A percentile compares a stretch with the other conserved stretches of the same genome.
These are phyloP conservation scores for Falcaria lacertinaria DNA, from an alignment of 2,888 invertebrate species.

Conservation along the genomic window DNA sequence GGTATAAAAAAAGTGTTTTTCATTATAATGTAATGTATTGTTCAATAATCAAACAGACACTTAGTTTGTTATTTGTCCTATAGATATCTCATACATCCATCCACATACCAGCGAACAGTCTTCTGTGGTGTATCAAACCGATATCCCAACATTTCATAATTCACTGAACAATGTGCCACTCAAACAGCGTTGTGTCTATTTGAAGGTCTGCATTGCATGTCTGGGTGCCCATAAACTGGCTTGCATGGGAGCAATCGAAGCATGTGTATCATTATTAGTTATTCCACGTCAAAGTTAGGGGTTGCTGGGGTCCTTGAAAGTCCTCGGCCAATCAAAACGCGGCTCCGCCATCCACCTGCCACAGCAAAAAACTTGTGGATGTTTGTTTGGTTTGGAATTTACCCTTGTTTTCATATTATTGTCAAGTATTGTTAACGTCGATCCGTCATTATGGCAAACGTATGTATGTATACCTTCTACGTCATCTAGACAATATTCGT, in stretches of 20 bases:
- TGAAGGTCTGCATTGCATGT: constrained; percentile 16
- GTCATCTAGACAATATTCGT: too few relatives aligned
- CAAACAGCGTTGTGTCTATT: constrained; percentile 9
- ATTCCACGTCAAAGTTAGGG: constrained; percentile 28
- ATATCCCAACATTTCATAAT: too few relatives aligned
- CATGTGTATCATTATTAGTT: constrained; percentile 30
- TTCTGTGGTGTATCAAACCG: too few relatives aligned
- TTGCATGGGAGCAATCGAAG: constrained; percentile 23
- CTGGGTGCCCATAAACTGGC: constrained; percentile 11
- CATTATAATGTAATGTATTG: too few relatives aligned
- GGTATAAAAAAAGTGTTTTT: too few relatives aligned
- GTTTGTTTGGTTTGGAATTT: constrained; percentile 17
- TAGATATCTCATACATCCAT: too few relatives aligned
- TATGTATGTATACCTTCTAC: not conserved
- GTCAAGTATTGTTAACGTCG: not conserved
- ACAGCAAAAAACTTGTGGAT: constrained; percentile 18
- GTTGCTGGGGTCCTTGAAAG: constrained; percentile 31
- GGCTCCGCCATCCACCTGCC: constrained; percentile 26
- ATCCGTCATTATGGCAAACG: constrained; percentile 16
- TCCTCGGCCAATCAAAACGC: constrained; percentile 26
- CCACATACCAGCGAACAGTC: too few relatives aligned
- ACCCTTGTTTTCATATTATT: constrained; percentile 15
- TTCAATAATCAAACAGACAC: too few relatives aligned
- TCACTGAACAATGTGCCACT: constrained; percentile 9
- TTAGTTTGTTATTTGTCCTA: too few relatives aligned